Base-by-base conservation (phyloP, 2,113 vertebrate species). In the Notechis scutatus region DNA sequence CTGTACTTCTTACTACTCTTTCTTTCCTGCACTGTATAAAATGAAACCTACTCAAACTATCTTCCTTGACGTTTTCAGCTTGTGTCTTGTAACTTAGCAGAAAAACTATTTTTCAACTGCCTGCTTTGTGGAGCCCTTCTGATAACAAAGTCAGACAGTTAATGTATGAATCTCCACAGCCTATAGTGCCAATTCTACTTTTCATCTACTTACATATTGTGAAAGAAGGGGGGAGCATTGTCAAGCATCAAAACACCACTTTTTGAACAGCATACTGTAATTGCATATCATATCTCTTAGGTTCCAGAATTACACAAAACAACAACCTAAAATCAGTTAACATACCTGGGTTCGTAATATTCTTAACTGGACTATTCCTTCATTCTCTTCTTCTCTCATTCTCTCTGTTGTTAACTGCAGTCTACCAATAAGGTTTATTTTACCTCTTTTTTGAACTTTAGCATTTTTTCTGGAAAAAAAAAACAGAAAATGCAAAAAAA, bases 341-440 rank as follows among this genome's bases (percentile, higher is more conserved):
- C 54, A 74, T 94, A 99, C 99, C 99, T 99, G 99, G 69, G 99
- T 99, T 97, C 99, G 98, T 95, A 99, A 98, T 98, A 99, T 99
- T 97, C 99, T 98, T 95, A 99, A 98, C 94, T 99, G 99, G 93
- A 99, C 99, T 94, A 99, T 99, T 96, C 99, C 99, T 98, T 99
- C 99, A 91, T 99, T 99, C 94, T 99, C 99, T 94, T 99, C 99
- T 96, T 99, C 99, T 94, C 99, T 98, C 99, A 99, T 99, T 95
- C 99, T 98, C 96, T 99, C 99, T 0, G 99, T 99, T 59, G 99
- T 99, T 94, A 99, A 98, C 95, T 99, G 99, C 91, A 99, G 97
- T 26, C 99, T 98, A 93, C 99, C 99, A 95, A 99, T 99, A 97
- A 99, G 97, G 96, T 99, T 99, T 92, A 99, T 99, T 97, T 99